Evolutionary conservation across 2,888 invertebrate species (phyloP).

Genomic region (Pasiphila rectangulata): DNA sequence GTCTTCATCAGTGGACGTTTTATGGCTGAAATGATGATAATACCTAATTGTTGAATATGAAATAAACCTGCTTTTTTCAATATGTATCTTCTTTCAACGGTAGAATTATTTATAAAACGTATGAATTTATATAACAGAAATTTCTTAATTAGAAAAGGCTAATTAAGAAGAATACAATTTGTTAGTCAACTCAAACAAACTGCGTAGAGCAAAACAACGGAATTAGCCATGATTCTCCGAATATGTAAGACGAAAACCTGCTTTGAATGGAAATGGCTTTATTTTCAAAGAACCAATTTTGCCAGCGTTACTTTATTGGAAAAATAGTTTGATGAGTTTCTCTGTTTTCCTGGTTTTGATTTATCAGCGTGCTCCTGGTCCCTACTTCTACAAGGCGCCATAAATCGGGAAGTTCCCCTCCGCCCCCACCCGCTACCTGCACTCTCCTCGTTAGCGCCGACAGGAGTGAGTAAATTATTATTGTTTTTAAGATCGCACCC

Average conservation of each 20-base stretch:
- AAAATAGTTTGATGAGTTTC: conserved; percentile 16
- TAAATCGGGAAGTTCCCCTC: conserved; percentile 35
- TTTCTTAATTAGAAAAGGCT: too few relatives aligned
- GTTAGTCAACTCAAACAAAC: too few relatives aligned
- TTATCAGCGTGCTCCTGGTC: conserved; percentile 9
- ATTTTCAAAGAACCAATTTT: neutral
- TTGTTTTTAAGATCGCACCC: conserved; percentile 23
- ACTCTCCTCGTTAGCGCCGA: conserved; percentile 22
- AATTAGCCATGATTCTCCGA: neutral
- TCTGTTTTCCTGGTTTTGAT: conserved; percentile 17
- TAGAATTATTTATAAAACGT: neutral
- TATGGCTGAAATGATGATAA: too few relatives aligned
- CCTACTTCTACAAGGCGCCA: conserved; percentile 21
- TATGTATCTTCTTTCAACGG: too few relatives aligned
- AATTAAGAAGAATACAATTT: too few relatives aligned
- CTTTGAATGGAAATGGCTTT: neutral
- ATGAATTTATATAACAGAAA: neutral
- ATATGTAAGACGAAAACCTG: neutral
- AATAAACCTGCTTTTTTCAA: too few relatives aligned
- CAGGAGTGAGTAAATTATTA: conserved; percentile 25
- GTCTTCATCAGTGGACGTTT: too few relatives aligned
- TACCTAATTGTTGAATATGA: too few relatives aligned
- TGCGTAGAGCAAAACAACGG: too few relatives aligned
- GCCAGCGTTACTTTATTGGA: neutral
- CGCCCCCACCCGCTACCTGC: conserved; percentile 12